Conservation (phyloP, 92 coral and sea anemone species). For the Parazoanthus darwini region DNA sequence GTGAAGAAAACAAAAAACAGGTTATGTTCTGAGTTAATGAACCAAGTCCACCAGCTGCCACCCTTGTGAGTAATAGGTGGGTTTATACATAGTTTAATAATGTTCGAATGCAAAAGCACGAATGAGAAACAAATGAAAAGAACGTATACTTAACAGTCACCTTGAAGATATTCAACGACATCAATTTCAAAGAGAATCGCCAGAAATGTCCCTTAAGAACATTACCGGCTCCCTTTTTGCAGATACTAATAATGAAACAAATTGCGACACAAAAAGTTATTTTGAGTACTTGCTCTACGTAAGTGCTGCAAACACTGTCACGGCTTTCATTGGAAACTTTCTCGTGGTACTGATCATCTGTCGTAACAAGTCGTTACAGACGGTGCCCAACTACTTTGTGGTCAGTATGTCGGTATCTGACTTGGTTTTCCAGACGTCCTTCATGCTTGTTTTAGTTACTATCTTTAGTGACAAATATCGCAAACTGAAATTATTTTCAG, state of each 20-base stretch:
- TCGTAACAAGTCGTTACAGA: neutral
- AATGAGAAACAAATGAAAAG: no score
- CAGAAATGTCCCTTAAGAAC: no score
- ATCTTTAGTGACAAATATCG: neutral
- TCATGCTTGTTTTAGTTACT: neutral
- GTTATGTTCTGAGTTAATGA: no score
- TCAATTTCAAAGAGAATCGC: no score
- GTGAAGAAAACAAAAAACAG: no score
- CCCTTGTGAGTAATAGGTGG: no score
- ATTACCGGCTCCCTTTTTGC: no score
- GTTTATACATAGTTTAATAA: no score
- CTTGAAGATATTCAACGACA: no score
- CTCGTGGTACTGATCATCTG: neutral
- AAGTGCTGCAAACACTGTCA: neutral
- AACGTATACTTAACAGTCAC: no score
- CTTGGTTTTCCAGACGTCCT: neutral
- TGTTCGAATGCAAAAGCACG: no score
- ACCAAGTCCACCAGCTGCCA: no score
- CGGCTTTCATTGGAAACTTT: neutral
- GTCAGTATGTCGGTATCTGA: constrained; percentile 3
- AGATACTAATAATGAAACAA: neutral
- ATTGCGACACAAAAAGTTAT: neutral
- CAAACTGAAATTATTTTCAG: neutral
- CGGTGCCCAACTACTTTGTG: constrained; percentile 8
- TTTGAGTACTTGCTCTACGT: neutral